Conservation (phyloP, 2,113 vertebrate species). For the Pygoscelis antarcticus region DNA sequence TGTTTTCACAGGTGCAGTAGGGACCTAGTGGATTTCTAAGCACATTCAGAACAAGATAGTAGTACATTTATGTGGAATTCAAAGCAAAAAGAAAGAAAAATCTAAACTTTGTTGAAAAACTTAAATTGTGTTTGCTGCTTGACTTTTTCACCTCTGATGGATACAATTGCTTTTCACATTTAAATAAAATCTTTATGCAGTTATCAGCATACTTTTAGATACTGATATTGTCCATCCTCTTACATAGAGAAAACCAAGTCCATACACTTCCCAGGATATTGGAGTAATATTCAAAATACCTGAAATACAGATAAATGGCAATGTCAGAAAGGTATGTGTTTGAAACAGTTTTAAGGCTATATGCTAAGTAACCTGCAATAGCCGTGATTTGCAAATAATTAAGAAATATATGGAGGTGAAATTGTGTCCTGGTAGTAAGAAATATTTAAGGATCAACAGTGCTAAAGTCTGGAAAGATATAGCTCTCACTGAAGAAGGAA, state of each 20-base stretch:
- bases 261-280: background rate
- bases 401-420: background rate
- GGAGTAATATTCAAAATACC: background rate
- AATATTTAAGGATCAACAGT: background rate
- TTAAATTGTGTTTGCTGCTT: background rate
- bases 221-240: background rate
- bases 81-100: background rate
- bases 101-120: background rate
- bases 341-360: background rate
- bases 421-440: background rate
- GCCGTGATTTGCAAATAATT: background rate
- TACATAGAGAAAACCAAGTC: background rate
- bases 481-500: background rate
- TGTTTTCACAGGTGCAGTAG: background rate
- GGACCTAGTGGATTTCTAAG: background rate
- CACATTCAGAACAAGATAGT: background rate
- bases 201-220: background rate
- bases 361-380: background rate
- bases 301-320: background rate
- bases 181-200: background rate
- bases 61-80: background rate
- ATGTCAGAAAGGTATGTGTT: background rate
- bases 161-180: background rate
- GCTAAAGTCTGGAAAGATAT: background rate
- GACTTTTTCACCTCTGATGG: background rate